Evolutionary conservation across 1,140 invertebrate species (phyloP).

Genomic region (Coptotermes formosanus): DNA sequence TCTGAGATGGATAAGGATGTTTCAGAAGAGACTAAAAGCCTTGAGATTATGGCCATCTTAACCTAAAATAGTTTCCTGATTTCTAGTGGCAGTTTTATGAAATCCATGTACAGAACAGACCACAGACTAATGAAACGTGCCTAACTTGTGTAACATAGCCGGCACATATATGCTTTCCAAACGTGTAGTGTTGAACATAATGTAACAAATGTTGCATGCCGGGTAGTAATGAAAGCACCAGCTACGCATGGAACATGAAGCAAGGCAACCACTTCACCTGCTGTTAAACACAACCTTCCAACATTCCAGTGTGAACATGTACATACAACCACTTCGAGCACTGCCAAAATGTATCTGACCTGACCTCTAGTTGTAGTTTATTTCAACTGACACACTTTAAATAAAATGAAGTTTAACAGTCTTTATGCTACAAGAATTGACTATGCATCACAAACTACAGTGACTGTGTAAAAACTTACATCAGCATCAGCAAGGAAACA

Average conservation of each 20-base stretch:
- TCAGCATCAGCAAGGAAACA: background rate
- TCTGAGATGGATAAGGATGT: too few species aligned
- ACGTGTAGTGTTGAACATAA: background rate
- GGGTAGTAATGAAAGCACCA: background rate
- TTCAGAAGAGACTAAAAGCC: too few species aligned
- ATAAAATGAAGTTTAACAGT: background rate
- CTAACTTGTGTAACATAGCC: background rate
- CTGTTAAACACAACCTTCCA: background rate
- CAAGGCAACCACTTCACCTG: too few species aligned
- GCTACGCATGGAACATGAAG: background rate
- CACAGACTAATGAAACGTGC: background rate
- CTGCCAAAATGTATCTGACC: background rate
- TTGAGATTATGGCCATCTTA: too few species aligned
- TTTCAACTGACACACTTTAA: background rate
- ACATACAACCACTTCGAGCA: background rate
- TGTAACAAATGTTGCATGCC: background rate
- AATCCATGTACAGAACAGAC: background rate
- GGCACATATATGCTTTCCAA: background rate
- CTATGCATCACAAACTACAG: conserved; percentile 11
- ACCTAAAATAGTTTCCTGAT: too few species aligned
- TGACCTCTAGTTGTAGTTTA: background rate
- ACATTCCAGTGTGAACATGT: background rate
- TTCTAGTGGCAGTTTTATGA: background rate
- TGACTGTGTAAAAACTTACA: conserved; percentile 10
- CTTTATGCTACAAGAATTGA: conserved; percentile 11